Conservation (phyloP, 2,797 vertebrate species). For the Acanthornis magna region DNA sequence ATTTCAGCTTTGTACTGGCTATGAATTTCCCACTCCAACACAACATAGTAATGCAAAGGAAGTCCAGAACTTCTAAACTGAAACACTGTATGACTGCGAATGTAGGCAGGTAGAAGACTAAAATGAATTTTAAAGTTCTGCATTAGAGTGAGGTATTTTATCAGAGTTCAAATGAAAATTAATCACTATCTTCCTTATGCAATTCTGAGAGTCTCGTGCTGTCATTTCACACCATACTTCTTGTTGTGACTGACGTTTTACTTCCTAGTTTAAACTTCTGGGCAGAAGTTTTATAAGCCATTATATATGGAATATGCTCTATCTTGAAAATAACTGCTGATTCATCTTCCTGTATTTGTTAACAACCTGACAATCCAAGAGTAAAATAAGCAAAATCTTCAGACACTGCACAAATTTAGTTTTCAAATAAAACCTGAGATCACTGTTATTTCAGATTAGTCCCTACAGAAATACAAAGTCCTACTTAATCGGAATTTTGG, state of each 20-base stretch:
- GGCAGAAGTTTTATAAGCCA: neutral
- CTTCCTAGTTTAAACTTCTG: neutral
- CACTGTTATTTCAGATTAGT: neutral
- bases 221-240: neutral
- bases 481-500: neutral
- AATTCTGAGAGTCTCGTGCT: neutral
- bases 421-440: neutral
- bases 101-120: neutral
- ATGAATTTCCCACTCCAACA: neutral
- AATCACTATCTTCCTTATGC: neutral
- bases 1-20: neutral
- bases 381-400: neutral
- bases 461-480: neutral
- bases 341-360: neutral
- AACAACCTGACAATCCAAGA: neutral
- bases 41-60: neutral
- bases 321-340: neutral
- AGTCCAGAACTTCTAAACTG: neutral
- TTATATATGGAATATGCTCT: neutral
- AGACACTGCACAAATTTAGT: neutral
- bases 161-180: neutral
- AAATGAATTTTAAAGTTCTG: neutral
- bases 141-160: neutral
- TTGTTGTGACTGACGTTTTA: neutral
- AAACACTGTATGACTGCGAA: neutral